A percentile compares a stretch with the other conserved stretches of the same genome.
phyloP scores from a whole-genome alignment of 2,797 vertebrate species.

The Poecilia picta region DNA sequence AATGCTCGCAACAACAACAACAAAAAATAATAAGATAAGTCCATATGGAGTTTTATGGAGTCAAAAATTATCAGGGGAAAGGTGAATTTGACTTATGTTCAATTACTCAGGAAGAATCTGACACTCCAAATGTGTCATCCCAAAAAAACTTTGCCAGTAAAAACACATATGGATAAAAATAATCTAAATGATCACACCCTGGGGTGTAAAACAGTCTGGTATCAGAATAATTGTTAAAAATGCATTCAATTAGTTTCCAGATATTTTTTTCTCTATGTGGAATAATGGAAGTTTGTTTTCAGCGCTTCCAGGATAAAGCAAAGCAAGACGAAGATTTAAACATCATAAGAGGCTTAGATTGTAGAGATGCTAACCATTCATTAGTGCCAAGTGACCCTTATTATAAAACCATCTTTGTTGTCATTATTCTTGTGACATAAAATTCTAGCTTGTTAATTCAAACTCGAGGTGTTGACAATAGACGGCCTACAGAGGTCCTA shows the following conservation, averaged over 20 bases:
- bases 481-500: slow-evolving; percentile 59
- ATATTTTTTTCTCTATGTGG: slow-evolving; percentile 8
- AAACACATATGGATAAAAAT: slow-evolving; percentile 20
- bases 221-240: slow-evolving; percentile 6
- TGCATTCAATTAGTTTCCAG: slow-evolving; percentile 18
- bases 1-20: slow-evolving; percentile 11
- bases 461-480: slow-evolving; percentile 68
- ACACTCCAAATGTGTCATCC: slow-evolving; percentile 47
- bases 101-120: slow-evolving; percentile 54
- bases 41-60: slow-evolving; percentile 49
- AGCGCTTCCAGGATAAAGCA: slow-evolving; percentile 18
- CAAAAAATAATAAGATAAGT: slow-evolving; percentile 31
- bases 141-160: slow-evolving; percentile 44
- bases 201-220: slow-evolving; percentile 18
- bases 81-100: slow-evolving; percentile 59
- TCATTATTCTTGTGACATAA: slow-evolving; percentile 74
- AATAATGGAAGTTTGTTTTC: slow-evolving; percentile 20
- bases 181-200: slow-evolving; percentile 45
- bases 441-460: slow-evolving; percentile 70
- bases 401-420: slow-evolving; percentile 77
- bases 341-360: slow-evolving; percentile 39
- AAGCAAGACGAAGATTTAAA: slow-evolving; percentile 9
- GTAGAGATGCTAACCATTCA: slow-evolving; percentile 65
- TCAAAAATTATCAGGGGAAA: slow-evolving; percentile 67
- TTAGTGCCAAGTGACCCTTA: slow-evolving; percentile 69